phyloP scores from a whole-genome alignment of 2,888 invertebrate genomes.

The Muschampia plurimacula region DNA sequence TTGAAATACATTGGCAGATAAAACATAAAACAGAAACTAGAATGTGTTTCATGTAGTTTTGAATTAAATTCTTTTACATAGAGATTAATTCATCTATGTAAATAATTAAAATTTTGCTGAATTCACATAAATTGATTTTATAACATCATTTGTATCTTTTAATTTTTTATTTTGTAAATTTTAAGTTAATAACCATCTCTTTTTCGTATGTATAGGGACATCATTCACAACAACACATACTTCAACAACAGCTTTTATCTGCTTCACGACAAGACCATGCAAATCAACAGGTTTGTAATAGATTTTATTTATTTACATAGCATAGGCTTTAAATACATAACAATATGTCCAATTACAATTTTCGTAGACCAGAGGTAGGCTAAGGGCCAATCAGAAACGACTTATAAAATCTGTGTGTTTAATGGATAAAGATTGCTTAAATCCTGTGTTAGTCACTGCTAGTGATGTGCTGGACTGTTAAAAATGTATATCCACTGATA shows the following conservation, averaged over 20 bases:
- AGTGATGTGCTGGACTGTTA: too few species aligned
- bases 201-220: conserved; percentile 63
- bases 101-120: neutral
- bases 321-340: neutral
- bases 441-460: too few species aligned
- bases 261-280: conserved; percentile 70
- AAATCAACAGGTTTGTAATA: conserved; percentile 72
- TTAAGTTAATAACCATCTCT: neutral
- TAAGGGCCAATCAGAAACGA: too few species aligned
- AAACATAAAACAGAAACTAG: conserved; percentile 9
- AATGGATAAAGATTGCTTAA: too few species aligned
- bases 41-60: neutral
- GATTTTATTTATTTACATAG: neutral
- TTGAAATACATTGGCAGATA: neutral
- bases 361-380: too few species aligned
- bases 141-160: neutral
- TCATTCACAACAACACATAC: conserved; percentile 82
- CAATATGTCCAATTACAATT: neutral
- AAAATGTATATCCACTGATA: too few species aligned
- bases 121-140: neutral
- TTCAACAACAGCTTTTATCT: conserved; percentile 82
- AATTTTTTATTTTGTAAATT: neutral
- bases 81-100: neutral
- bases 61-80: neutral
- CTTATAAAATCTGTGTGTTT: too few species aligned